These are phyloP conservation scores for Chrysotoxum bicinctum DNA, from an alignment of 2,888 invertebrate species.

Conservation along the genomic window DNA sequence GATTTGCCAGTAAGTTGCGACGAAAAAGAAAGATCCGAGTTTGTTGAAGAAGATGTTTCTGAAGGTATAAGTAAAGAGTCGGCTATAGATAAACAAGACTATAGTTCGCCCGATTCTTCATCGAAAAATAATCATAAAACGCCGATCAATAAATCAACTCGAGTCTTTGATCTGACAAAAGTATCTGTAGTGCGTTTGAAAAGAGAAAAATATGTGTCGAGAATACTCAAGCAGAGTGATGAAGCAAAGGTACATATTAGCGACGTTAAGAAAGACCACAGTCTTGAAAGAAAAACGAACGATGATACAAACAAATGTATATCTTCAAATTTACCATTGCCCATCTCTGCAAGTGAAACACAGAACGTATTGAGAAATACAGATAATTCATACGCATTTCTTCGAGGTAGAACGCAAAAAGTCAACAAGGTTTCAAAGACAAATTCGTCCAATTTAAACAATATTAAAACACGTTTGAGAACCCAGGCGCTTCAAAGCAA, in stretches of 20 bases:
- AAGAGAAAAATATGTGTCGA: constrained; percentile 46
- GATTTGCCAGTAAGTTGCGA: background rate
- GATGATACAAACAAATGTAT: background rate
- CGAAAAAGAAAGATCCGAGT: background rate
- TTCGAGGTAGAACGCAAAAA: constrained; percentile 10
- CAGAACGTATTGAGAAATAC: background rate
- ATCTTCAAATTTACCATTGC: background rate
- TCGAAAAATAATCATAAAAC: background rate
- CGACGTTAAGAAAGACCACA: background rate
- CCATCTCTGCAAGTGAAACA: background rate
- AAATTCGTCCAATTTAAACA: constrained; percentile 9
- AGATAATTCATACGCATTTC: background rate
- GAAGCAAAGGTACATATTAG: background rate
- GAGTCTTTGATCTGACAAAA: constrained; percentile 47
- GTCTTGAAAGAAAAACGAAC: background rate
- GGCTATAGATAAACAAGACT: background rate
- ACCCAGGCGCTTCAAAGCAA: constrained; percentile 21
- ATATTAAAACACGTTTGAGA: constrained; percentile 47
- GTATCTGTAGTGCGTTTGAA: constrained; percentile 63
- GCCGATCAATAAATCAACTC: background rate
- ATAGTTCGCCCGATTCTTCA: background rate
- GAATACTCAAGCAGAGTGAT: background rate
- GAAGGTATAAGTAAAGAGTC: background rate
- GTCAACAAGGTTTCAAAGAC: constrained; percentile 61
- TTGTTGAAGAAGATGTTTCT: background rate